Evolutionary conservation across 2,888 invertebrate species (phyloP), one percentile per base, ranked within the genome.

Genomic region (Morpho helenor): DNA sequence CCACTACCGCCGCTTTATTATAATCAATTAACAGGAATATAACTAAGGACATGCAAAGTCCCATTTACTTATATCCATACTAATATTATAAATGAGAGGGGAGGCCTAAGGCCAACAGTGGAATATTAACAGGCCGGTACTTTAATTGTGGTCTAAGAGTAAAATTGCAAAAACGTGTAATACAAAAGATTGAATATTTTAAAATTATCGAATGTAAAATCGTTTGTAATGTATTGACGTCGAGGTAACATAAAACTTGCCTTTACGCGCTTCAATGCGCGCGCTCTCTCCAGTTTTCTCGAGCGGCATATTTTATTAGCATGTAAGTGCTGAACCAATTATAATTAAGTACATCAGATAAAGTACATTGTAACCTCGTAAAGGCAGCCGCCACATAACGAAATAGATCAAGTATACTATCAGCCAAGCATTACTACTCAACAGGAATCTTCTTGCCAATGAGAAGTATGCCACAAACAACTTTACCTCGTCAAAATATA

Each of bases 261-360:
- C 65, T 73, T 78, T 79, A 72, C 66, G 68, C 75, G 79, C 76
- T 74, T 75, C 67, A 82, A 67, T 76, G 84, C 73, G 65, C 71
- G 48, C 80, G 74, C 86, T 89, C 82, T 88, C 89, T 79, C 80
- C 71, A 64, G 76, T 78, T 88, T 86, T 88, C 89, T 77, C 85
- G 75, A 56, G 70, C 76, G 81, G 74, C 78, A 87, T 86, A 64
- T 64, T 63, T 55, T 75, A 88, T 87, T 88, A 88, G 87, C 87
- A 88, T 89, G 84, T 71, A 66, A 68, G 68, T 72, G 73, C 74
- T 76, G 73, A 75, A 72, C 73, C 72, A 73, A 77, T 80, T 81
- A 77, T 77, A 76, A 81, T 80, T 79, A 80, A 77, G 69, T 73
- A 74, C 72, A 83, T 80, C 80, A 79, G 82, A 82, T 84, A 80